phyloP scores from a whole-genome alignment of 2,888 invertebrate species.

The Synergus laeviventris region DNA sequence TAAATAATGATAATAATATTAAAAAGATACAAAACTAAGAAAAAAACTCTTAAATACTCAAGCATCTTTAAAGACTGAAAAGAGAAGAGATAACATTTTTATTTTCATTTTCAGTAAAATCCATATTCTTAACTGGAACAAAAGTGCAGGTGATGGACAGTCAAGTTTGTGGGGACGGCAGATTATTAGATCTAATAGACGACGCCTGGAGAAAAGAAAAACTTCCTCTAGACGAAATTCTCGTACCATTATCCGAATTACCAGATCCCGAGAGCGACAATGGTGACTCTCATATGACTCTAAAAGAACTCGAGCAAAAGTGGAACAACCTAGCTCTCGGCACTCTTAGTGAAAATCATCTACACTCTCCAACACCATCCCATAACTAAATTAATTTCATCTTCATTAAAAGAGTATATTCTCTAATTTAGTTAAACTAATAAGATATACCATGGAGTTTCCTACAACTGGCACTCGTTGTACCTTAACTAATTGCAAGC shows the following conservation, averaged over 20 bases:
- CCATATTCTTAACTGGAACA: neutral
- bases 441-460: conserved; percentile 80
- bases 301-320: conserved; percentile 89
- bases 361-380: conserved; percentile 73
- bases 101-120: neutral
- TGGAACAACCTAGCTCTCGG: conserved; percentile 79
- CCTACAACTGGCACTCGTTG: conserved; percentile 85
- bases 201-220: conserved; percentile 92
- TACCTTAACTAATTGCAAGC: conserved; percentile 80
- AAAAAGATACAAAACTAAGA: too few relatives aligned
- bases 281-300: conserved; percentile 91
- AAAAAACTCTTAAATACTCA: neutral
- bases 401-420: conserved; percentile 16
- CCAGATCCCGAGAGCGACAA: conserved; percentile 96
- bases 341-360: conserved; percentile 78
- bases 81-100: neutral
- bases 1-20: too few relatives aligned
- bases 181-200: conserved; percentile 88
- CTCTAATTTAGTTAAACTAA: neutral
- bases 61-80: neutral
- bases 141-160: conserved; percentile 82
- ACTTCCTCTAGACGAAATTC: conserved; percentile 89
- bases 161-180: conserved; percentile 85
- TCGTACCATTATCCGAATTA: conserved; percentile 90
- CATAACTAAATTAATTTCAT: conserved; percentile 62